phyloP scores from a whole-genome alignment of 2,113 vertebrate species.

The Spheniscus mendiculus region DNA sequence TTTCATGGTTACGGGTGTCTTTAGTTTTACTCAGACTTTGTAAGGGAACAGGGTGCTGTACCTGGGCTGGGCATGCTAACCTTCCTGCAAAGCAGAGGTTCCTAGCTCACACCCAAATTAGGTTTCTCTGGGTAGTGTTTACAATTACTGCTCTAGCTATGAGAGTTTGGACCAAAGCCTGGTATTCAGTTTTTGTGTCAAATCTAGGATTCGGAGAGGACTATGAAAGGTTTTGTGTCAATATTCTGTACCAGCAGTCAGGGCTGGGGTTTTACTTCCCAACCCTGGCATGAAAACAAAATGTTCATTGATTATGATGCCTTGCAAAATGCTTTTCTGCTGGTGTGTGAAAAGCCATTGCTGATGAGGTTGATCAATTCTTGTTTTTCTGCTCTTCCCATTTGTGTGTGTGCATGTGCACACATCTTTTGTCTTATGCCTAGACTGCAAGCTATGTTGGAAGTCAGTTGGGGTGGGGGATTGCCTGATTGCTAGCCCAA shows the following conservation, averaged over 20 bases:
- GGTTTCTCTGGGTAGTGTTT: not conserved
- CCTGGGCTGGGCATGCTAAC: not conserved
- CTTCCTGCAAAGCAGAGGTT: not conserved
- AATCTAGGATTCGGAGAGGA: not conserved
- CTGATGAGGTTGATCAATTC: not conserved
- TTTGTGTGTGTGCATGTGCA: accelerated
- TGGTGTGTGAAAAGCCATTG: not conserved
- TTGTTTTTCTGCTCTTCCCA: not conserved
- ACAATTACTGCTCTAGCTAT: not conserved
- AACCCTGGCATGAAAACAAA: not conserved
- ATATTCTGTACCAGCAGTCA: not conserved
- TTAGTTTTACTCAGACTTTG: not conserved
- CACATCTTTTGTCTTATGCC: not conserved
- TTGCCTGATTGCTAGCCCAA: not conserved
- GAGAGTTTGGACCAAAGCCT: not conserved
- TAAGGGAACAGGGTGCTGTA: not conserved
- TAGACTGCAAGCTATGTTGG: not conserved
- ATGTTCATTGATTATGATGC: not conserved
- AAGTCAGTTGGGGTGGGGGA: not conserved
- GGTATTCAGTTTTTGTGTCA: not conserved
- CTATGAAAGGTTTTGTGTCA: not conserved
- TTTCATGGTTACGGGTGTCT: not conserved
- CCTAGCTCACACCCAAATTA: not conserved
- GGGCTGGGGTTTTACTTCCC: not conserved
- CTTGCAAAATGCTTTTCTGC: not conserved